phyloP scores from a whole-genome alignment of 2,888 invertebrate genomes.

The Druceiella hillmani region DNA sequence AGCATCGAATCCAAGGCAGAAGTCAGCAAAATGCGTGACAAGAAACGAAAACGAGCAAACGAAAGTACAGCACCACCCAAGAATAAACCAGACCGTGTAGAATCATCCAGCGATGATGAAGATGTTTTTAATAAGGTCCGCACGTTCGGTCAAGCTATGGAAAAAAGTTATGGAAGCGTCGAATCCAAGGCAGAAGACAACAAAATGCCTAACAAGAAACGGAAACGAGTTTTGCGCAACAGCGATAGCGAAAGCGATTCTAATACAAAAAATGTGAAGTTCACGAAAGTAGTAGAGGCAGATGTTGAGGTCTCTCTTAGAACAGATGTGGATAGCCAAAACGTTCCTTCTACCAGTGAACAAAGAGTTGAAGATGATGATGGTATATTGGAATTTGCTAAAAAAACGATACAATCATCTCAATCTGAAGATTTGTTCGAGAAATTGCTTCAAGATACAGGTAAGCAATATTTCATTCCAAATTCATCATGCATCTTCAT shows the following conservation, averaged over 20 bases:
- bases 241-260: slow-evolving; percentile 35
- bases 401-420: slow-evolving; percentile 39
- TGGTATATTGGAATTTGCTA: slow-evolving; percentile 43
- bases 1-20: background rate
- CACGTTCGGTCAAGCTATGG: slow-evolving; percentile 33
- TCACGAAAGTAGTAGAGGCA: slow-evolving; percentile 38
- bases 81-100: slow-evolving; percentile 24
- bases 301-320: slow-evolving; percentile 27
- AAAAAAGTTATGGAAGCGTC: background rate
- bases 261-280: slow-evolving; percentile 31
- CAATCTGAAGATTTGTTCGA: slow-evolving; percentile 35
- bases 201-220: slow-evolving; percentile 32
- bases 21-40: slow-evolving; percentile 14
- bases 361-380: slow-evolving; percentile 29
- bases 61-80: slow-evolving; percentile 21
- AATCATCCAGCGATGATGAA: slow-evolving; percentile 40
- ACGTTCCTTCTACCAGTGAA: background rate
- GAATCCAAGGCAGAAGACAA: slow-evolving; percentile 14
- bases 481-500: too few relatives aligned
- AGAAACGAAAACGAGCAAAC: slow-evolving; percentile 9
- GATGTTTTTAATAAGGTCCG: slow-evolving; percentile 42
- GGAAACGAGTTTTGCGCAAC: too few relatives aligned
- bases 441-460: background rate
- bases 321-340: slow-evolving; percentile 6
- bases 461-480: too few relatives aligned